Percentiles rank a stretch among this genome's conserved stretches.
These are phyloP conservation scores for Python bivittatus DNA, from an alignment of 2,113 vertebrate genomes.

Conservation along the genomic window DNA sequence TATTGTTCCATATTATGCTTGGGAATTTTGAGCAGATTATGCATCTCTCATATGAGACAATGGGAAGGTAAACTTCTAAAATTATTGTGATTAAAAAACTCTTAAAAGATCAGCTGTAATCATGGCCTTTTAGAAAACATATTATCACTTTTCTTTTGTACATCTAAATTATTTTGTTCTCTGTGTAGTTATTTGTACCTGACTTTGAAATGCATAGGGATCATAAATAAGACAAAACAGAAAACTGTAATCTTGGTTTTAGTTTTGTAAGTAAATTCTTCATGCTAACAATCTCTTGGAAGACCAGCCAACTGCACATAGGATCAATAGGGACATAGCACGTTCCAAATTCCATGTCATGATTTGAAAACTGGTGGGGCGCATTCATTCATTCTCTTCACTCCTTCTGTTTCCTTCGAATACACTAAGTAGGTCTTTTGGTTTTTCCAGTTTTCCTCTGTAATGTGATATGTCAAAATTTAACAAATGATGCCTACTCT, in stretches of 20 bases:
- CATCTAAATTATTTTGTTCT: neutral
- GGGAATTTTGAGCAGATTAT: conserved; percentile 31
- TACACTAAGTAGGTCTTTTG: neutral
- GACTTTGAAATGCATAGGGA: conserved; percentile 21
- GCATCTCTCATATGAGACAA: conserved; percentile 11
- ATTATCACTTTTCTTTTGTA: conserved; percentile 1
- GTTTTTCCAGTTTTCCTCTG: too few species aligned
- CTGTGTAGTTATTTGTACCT: conserved; percentile 26
- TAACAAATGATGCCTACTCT: neutral
- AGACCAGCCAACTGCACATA: neutral
- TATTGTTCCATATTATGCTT: conserved; percentile 49
- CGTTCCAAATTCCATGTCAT: neutral
- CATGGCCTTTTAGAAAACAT: conserved; percentile 6
- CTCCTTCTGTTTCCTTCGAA: neutral
- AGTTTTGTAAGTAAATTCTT: neutral
- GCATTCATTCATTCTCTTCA: neutral
- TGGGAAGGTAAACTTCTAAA: conserved; percentile 48
- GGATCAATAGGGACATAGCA: neutral
- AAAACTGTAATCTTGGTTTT: neutral
- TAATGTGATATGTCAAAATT: neutral
- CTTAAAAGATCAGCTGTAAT: neutral
- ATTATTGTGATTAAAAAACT: conserved; percentile 34
- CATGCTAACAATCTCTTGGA: neutral
- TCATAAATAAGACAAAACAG: neutral
- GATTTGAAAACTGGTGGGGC: neutral